Percentiles rank a stretch among this genome's conserved stretches.
phyloP scores from a whole-genome alignment of 2,888 invertebrate species.

The Thelaira solivaga region DNA sequence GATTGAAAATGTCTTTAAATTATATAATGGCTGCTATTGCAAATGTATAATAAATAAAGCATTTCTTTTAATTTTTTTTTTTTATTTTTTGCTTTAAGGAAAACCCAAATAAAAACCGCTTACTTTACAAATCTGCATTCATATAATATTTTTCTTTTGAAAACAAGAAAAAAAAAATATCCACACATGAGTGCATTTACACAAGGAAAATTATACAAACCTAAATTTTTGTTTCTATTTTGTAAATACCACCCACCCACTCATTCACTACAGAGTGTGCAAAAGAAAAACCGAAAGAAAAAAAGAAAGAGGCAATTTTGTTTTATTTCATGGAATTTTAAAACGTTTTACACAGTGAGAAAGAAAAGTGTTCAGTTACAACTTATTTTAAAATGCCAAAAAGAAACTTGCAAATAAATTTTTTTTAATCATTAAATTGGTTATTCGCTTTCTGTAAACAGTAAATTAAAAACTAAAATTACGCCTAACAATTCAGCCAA shows the following conservation, averaged over 20 bases:
- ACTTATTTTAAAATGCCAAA: no score
- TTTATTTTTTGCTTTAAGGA: constrained; percentile 6
- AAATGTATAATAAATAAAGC: constrained; percentile 12
- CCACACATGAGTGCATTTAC: constrained; percentile 51
- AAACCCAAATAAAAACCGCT: constrained; percentile 35
- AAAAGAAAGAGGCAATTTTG: neutral
- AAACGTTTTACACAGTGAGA: neutral
- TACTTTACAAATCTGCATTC: constrained; percentile 44
- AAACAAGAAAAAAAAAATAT: neutral
- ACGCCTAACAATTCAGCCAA: no score
- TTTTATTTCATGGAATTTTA: neutral
- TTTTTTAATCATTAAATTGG: no score
- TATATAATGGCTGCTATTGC: constrained; percentile 2
- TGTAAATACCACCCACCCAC: constrained; percentile 36
- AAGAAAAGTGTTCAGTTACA: no score
- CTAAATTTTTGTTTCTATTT: constrained; percentile 27
- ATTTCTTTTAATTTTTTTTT: constrained; percentile 39
- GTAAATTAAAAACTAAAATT: no score
- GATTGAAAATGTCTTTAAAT: neutral
- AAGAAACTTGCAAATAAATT: no score
- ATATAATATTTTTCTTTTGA: constrained; percentile 23
- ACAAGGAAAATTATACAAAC: constrained; percentile 43
- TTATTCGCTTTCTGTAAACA: no score
- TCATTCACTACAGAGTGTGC: neutral
- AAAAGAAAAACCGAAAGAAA: neutral